Conservation (phyloP, 2,113 vertebrate species). For the Tapirus terrestris region DNA sequence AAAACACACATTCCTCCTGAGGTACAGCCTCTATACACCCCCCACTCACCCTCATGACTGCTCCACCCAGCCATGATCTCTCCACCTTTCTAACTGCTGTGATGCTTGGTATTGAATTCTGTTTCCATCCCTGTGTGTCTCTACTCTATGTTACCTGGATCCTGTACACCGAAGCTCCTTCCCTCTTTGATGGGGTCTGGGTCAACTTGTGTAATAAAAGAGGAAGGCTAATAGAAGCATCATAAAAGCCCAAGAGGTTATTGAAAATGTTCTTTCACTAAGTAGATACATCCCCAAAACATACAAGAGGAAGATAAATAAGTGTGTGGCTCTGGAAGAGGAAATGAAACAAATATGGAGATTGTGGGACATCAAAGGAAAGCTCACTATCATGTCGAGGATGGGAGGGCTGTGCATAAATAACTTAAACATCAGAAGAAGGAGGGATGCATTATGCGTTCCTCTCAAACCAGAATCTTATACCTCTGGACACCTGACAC, state of each 20-base stretch:
- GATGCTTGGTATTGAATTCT: background rate
- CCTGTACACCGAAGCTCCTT: background rate
- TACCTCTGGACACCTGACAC: background rate
- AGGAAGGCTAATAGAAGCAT: background rate
- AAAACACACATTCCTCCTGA: background rate
- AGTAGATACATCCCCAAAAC: conserved; percentile 61
- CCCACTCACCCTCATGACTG: background rate
- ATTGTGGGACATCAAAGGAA: conserved; percentile 61
- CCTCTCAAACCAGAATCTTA: background rate
- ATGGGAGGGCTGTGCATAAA: background rate
- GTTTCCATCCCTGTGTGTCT: background rate
- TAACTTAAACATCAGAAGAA: conserved; percentile 16
- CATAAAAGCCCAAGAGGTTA: conserved; percentile 64
- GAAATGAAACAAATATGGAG: conserved; percentile 76
- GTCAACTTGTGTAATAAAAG: conserved; percentile 50
- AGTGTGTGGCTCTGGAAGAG: conserved; percentile 44
- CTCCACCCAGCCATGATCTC: background rate
- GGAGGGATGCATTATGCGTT: background rate
- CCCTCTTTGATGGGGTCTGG: conserved; percentile 54
- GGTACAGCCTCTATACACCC: background rate
- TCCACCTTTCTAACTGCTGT: background rate
- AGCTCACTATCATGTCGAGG: background rate
- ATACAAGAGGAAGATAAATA: conserved; percentile 57
- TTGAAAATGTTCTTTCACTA: conserved; percentile 53
- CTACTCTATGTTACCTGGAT: background rate